Conservation (phyloP, 2,888 invertebrate genomes). For the Mesochorus sp. region DNA sequence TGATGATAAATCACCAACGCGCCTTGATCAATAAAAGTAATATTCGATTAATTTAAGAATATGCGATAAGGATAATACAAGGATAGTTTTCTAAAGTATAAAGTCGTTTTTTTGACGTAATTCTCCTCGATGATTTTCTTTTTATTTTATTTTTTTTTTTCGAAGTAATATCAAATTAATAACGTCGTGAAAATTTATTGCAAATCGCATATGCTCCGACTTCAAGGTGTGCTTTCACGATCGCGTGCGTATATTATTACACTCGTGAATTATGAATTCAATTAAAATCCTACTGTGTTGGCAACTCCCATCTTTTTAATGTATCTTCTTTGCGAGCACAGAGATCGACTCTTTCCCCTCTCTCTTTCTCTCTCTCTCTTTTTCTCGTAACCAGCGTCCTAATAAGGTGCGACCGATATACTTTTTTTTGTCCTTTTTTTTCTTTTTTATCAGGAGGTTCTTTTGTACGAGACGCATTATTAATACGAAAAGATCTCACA, state of each 20-base stretch:
- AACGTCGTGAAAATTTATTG: conserved; percentile 37
- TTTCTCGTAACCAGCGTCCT: conserved; percentile 29
- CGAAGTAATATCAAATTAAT: conserved; percentile 4
- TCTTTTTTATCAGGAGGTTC: conserved; percentile 58
- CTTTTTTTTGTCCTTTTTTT: no score
- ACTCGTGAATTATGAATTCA: conserved; percentile 52
- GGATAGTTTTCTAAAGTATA: conserved; percentile 18
- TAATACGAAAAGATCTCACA: conserved; percentile 51
- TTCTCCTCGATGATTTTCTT: conserved; percentile 16
- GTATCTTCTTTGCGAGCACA: background rate
- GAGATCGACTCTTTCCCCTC: background rate
- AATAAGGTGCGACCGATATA: conserved; percentile 50
- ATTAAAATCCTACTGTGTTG: conserved; percentile 51
- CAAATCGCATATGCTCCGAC: conserved; percentile 17
- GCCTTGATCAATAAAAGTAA: conserved; percentile 18
- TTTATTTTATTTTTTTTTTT: conserved; percentile 19
- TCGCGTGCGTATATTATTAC: background rate
- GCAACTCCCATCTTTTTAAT: conserved; percentile 40
- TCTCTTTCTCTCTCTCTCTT: no score
- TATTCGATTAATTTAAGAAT: conserved; percentile 33
- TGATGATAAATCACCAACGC: conserved; percentile 45
- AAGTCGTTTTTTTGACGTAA: conserved; percentile 12
- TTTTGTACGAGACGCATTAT: conserved; percentile 42
- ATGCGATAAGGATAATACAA: conserved; percentile 29
- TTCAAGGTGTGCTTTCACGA: conserved; percentile 33